phyloP scores from a whole-genome alignment of 2,797 vertebrate genomes.

The Fistularia commersonii region DNA sequence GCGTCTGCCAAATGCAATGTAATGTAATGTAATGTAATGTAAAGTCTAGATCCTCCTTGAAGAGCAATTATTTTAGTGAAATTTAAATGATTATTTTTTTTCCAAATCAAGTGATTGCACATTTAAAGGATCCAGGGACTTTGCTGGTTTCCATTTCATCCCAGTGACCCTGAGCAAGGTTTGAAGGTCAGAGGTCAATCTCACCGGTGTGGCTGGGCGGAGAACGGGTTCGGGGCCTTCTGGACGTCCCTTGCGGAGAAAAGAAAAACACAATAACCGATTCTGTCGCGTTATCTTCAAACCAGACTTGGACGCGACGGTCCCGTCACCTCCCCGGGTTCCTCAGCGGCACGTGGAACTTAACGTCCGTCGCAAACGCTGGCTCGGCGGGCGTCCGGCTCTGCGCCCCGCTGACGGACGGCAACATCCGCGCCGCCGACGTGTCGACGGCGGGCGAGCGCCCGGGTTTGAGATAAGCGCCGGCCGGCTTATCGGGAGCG shows the following conservation, averaged over 20 bases:
- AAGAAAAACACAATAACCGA: slow-evolving; percentile 14
- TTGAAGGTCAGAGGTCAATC: slow-evolving; percentile 19
- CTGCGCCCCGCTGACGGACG: too few relatives aligned
- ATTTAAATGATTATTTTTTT: background rate
- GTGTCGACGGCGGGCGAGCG: slow-evolving; percentile 33
- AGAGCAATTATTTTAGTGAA: slow-evolving; percentile 1
- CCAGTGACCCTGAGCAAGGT: background rate
- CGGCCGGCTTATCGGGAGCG: slow-evolving; percentile 41
- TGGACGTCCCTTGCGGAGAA: slow-evolving; percentile 22
- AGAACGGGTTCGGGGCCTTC: slow-evolving; percentile 24
- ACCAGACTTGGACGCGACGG: too few relatives aligned
- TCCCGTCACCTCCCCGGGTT: too few relatives aligned
- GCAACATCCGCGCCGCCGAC: background rate
- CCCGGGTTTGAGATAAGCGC: slow-evolving; percentile 22
- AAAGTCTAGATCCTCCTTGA: too few relatives aligned
- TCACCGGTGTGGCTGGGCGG: slow-evolving; percentile 33
- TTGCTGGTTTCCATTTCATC: background rate
- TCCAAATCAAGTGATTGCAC: too few relatives aligned
- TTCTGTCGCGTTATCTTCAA: too few relatives aligned
- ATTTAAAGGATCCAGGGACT: too few relatives aligned
- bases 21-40: too few relatives aligned
- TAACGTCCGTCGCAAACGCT: too few relatives aligned
- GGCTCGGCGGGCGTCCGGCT: too few relatives aligned
- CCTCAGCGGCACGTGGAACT: too few relatives aligned
- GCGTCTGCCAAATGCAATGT: too few relatives aligned